Base-by-base conservation (phyloP, 2,797 vertebrate genomes). In the Sebastes hubbsi region DNA sequence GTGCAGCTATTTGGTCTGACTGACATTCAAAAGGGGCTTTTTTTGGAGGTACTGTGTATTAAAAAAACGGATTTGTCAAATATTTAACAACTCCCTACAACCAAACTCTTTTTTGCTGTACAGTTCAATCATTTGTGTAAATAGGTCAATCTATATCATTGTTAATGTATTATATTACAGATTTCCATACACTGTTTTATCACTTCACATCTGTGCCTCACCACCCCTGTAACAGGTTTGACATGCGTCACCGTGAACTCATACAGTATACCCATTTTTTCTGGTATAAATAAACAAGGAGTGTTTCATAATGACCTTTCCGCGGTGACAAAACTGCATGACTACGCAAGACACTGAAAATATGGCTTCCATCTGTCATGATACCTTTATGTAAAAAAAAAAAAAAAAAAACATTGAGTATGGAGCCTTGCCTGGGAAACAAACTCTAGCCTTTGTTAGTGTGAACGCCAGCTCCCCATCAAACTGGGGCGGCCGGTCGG, bases 161-260 rank as follows among this genome's bases (percentile, higher is more conserved):
- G 32, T 74, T 65, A 67, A 83, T 80, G 25, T 42, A 66, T 72
- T 83, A 84, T 81, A 84, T 82, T 84, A 87, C 80, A 89, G 58
- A 72, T 81, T 84, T 85, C 12, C 14, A 78, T 84, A 78, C 42
- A 78, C 20, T 29, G 58, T 77, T 36, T 77, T n/a, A 76, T 77
- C 9, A 56, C 22, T 76, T 77, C 38, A 80, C 25, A 81, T 79
- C 75, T 38, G 46, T 68, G 62, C 20, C 75, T 49, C 59, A 70
- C 32, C 46, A 46, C 54, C 42, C n/a, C n/a, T 61, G 24, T 83
- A 72, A 86, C 25, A 65, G 25, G 29, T 81, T 36, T 82, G 29
- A 81, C 22, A 77, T 66, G 52, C 24, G 58, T 76, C 67, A 63
- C 34, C 12, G 25, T n/a, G 3, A 75, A 20, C 16, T 71, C 63